These are phyloP conservation scores for Leptonema lineaticorne DNA, from an alignment of 1,140 invertebrate genomes.

Conservation along the genomic window DNA sequence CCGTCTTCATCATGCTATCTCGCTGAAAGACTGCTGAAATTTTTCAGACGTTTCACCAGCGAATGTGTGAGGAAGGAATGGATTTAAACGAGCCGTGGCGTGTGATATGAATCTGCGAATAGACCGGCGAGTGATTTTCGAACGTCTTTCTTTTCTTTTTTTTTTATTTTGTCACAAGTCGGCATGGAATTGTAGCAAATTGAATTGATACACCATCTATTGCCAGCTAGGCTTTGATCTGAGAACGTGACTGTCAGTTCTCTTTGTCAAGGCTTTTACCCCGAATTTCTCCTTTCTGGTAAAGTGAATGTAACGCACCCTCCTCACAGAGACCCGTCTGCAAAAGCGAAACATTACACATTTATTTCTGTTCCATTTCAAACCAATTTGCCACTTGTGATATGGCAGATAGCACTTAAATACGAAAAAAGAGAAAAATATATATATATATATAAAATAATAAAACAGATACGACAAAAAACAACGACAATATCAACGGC, in stretches of 20 bases:
- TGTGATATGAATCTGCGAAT: slow-evolving; percentile 6
- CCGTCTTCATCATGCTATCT: too few species aligned
- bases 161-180: slow-evolving; percentile 12
- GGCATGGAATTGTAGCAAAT: slow-evolving; percentile 10
- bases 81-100: neutral
- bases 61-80: neutral
- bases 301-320: too few species aligned
- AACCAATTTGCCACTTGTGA: neutral
- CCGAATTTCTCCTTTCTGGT: too few species aligned
- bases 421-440: too few species aligned
- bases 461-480: too few species aligned
- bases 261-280: slow-evolving; percentile 7
- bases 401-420: too few species aligned
- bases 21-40: neutral
- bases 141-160: slow-evolving; percentile 15
- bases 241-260: slow-evolving; percentile 16
- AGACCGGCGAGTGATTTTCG: slow-evolving; percentile 1
- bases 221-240: slow-evolving; percentile 15
- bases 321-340: neutral
- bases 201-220: slow-evolving; percentile 25
- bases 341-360: slow-evolving; percentile 13
- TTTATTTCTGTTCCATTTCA: slow-evolving; percentile 8
- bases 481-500: too few species aligned
- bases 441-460: too few species aligned
- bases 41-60: neutral